Evolutionary conservation across 1,140 invertebrate genomes (phyloP).

Genomic region (Druon quercuslanigerum): DNA sequence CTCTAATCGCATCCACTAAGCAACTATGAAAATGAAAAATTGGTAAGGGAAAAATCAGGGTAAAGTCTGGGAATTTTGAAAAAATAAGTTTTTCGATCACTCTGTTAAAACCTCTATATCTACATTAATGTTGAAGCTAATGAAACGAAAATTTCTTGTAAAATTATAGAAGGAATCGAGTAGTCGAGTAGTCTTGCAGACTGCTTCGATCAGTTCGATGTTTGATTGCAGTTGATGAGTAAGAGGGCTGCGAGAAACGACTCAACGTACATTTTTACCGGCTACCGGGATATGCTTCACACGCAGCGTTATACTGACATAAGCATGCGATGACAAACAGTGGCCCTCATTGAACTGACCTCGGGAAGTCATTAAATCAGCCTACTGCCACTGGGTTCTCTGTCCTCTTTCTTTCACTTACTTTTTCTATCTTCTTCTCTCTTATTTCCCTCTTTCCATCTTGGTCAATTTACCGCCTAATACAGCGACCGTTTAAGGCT

Average conservation of each 20-base stretch:
- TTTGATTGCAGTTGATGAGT: neutral
- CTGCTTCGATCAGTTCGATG: too few relatives aligned
- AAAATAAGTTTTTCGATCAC: too few relatives aligned
- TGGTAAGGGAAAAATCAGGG: too few relatives aligned
- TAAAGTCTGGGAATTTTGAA: too few relatives aligned
- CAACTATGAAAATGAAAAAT: too few relatives aligned
- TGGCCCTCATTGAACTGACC: constrained; percentile 66
- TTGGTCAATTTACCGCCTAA: constrained; percentile 26
- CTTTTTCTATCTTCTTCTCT: neutral
- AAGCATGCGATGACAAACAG: constrained; percentile 56
- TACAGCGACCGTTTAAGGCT: neutral
- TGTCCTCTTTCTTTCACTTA: neutral
- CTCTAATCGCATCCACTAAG: too few relatives aligned
- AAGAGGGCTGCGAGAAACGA: neutral
- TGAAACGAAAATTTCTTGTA: neutral
- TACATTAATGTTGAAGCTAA: too few relatives aligned
- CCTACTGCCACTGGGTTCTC: constrained; percentile 24
- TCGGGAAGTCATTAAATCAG: constrained; percentile 48
- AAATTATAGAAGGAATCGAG: neutral
- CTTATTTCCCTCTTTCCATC: constrained; percentile 27
- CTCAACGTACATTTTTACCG: neutral
- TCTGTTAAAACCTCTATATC: too few relatives aligned
- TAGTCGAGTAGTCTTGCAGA: neutral
- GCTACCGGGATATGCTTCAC: neutral
- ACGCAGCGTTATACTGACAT: neutral